Percentiles rank a stretch among this genome's conserved stretches.
phyloP scores from a whole-genome alignment of 2,888 invertebrate genomes.

The Arenicola marina region DNA sequence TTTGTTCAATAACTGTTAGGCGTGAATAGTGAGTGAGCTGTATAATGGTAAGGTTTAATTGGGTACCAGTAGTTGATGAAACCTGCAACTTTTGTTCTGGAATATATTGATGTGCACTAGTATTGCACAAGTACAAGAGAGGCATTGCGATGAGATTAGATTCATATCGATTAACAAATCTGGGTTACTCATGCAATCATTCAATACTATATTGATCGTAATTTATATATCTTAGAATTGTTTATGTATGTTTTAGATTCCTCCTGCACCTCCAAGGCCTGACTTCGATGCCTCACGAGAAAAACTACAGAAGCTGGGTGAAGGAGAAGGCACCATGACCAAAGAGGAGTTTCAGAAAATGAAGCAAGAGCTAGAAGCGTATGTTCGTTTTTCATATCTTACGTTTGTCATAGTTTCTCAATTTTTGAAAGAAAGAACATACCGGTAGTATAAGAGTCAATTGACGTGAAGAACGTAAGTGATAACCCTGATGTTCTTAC shows the following conservation, averaged over 20 bases:
- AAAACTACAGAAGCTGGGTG: conserved; percentile 95
- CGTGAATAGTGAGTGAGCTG: too few relatives aligned
- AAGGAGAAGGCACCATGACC: conserved; percentile 98
- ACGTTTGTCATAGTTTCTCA: background rate
- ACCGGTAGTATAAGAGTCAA: background rate
- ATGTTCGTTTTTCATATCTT: conserved; percentile 58
- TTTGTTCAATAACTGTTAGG: too few relatives aligned
- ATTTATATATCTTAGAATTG: too few relatives aligned
- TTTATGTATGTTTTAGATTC: conserved; percentile 66
- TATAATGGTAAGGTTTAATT: too few relatives aligned
- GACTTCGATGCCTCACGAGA: conserved; percentile 99
- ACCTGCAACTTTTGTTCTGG: too few relatives aligned
- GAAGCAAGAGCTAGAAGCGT: conserved; percentile 99
- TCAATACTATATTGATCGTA: too few relatives aligned
- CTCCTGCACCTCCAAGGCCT: conserved; percentile 74
- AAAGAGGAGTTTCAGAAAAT: conserved; percentile 98
- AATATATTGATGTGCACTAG: too few relatives aligned
- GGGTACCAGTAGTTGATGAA: too few relatives aligned
- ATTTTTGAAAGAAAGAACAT: background rate
- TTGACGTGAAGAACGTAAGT: background rate
- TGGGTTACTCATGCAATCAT: too few relatives aligned
- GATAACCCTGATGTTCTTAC: background rate
- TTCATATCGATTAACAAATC: too few relatives aligned
- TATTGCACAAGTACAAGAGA: too few relatives aligned
- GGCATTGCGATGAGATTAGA: too few relatives aligned